phyloP scores from a whole-genome alignment of 2,797 vertebrate species.

The Heterohyrax brucei region DNA sequence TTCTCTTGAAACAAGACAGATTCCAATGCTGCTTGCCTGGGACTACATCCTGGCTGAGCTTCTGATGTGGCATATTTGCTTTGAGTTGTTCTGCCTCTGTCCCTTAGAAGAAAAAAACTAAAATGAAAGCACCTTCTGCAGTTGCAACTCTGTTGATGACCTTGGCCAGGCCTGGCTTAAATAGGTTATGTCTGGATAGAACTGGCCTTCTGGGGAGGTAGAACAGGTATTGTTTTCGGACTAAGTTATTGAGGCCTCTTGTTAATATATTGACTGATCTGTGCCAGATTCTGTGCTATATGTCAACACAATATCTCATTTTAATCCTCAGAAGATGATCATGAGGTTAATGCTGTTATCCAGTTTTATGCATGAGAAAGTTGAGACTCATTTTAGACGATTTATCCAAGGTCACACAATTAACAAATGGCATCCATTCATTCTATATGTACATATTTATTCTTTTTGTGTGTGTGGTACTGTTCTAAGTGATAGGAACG shows the following conservation, averaged over 20 bases:
- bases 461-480: not conserved
- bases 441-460: not conserved
- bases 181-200: not conserved
- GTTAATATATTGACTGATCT: constrained; percentile 12
- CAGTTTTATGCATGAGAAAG: constrained; percentile 35
- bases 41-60: constrained; percentile 2
- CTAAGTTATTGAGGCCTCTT: constrained; percentile 39
- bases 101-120: not conserved
- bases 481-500: not conserved
- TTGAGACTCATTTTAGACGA: not conserved
- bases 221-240: constrained; percentile 18
- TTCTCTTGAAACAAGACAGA: constrained; percentile 12
- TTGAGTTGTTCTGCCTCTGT: not conserved
- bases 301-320: constrained; percentile 36
- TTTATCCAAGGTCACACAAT: not conserved
- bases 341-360: not conserved
- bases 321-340: constrained; percentile 19
- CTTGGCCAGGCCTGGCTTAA: constrained; percentile 9
- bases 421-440: constrained; percentile 40
- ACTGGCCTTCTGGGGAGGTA: not conserved
- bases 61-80: constrained; percentile 11
- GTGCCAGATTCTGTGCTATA: not conserved
- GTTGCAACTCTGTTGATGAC: not conserved
- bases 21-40: not conserved
- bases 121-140: not conserved